These are phyloP conservation scores for Potamarius usumacintae DNA, from an alignment of 2,113 vertebrate genomes.

Conservation along the genomic window DNA sequence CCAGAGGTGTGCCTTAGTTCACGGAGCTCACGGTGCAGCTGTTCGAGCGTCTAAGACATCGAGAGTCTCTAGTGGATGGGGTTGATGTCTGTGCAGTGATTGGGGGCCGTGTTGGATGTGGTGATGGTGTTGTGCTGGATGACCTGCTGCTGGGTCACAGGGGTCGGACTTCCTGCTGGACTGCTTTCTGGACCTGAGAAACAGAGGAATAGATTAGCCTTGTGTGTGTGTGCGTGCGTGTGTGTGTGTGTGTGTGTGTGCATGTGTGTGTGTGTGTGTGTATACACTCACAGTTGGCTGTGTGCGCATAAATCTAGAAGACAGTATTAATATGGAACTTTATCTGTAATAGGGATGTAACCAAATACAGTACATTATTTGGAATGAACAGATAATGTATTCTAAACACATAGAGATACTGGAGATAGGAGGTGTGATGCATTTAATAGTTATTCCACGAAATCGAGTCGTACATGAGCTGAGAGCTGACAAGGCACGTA, in stretches of 20 bases:
- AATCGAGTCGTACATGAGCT: too few relatives aligned
- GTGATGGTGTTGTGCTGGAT: constrained; percentile 99
- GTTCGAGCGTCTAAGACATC: constrained; percentile 29
- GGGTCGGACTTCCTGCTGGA: constrained; percentile 86
- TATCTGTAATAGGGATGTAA: not conserved
- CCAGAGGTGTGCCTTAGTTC: constrained; percentile 42
- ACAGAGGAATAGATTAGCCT: constrained; percentile 6
- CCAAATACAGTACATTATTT: not conserved
- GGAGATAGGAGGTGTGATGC: not conserved
- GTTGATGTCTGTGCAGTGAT: constrained; percentile 97
- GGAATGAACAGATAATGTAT: not conserved
- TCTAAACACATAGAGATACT: not conserved
- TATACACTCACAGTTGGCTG: not conserved
- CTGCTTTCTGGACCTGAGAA: constrained; percentile 94
- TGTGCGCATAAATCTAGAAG: not conserved
- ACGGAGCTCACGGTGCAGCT: constrained; percentile 35
- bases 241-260: not conserved
- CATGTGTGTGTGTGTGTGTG: not conserved
- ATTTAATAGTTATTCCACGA: not conserved
- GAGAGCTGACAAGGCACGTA: too few relatives aligned
- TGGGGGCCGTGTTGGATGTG: constrained; percentile 90
- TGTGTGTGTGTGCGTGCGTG: not conserved
- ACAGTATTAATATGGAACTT: not conserved
- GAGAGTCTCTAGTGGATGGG: constrained; percentile 87
- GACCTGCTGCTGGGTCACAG: constrained; percentile 93